Conservation (phyloP, 2,113 vertebrate species). For the Phrynosoma blainvillii region DNA sequence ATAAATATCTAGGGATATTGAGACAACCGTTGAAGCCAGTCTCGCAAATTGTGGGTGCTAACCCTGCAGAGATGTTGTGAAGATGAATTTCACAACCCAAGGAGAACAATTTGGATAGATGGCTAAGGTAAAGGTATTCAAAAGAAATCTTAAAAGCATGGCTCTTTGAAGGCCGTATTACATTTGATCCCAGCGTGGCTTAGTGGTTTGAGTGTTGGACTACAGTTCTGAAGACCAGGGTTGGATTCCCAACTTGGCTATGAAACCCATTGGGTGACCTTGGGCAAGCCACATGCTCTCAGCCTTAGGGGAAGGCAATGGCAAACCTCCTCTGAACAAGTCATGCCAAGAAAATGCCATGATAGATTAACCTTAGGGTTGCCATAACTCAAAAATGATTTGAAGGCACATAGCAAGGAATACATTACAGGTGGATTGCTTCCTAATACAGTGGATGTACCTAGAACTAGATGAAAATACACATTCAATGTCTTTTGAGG, state of each 20-base stretch:
- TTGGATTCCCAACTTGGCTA: too few relatives aligned
- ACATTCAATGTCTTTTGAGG: neutral
- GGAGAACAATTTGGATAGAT: neutral
- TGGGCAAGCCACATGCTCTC: too few relatives aligned
- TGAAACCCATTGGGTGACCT: too few relatives aligned
- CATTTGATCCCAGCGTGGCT: neutral
- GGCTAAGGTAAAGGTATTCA: neutral
- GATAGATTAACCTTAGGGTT: too few relatives aligned
- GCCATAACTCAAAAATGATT: too few relatives aligned
- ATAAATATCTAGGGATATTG: neutral
- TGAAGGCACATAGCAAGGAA: too few relatives aligned
- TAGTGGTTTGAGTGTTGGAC: too few relatives aligned
- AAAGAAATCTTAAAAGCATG: neutral
- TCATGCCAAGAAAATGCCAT: too few relatives aligned
- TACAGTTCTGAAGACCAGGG: too few relatives aligned
- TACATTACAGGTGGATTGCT: too few relatives aligned
- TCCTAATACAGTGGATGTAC: neutral
- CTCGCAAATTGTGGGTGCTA: neutral
- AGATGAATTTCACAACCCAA: neutral
- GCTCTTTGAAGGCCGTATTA: neutral
- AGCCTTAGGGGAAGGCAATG: too few relatives aligned
- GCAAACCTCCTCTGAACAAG: too few relatives aligned
- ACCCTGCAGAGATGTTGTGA: neutral
- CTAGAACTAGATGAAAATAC: neutral
- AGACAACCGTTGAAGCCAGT: fast-evolving